phyloP scores from a whole-genome alignment of 2,888 invertebrate genomes.

The Fragum fragum region DNA sequence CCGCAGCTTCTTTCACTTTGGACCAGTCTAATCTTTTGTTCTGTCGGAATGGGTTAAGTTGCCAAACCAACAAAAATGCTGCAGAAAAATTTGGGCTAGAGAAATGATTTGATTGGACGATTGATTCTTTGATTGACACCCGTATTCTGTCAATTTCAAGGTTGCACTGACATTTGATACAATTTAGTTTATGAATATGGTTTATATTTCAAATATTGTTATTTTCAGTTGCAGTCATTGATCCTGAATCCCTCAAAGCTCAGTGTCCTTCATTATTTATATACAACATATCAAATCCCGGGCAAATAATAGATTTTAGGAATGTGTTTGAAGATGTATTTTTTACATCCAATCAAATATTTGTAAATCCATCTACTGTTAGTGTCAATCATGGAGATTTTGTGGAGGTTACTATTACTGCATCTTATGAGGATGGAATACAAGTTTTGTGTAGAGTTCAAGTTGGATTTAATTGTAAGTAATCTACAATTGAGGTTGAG shows the following conservation, averaged over 20 bases:
- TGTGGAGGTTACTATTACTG: neutral
- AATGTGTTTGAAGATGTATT: neutral
- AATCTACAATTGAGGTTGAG: too few relatives aligned
- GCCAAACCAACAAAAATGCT: too few relatives aligned
- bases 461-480: slow-evolving; percentile 1
- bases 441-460: slow-evolving; percentile 4
- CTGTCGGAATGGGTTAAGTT: too few relatives aligned
- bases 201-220: too few relatives aligned
- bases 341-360: neutral
- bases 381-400: neutral
- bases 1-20: too few relatives aligned
- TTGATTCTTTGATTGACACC: too few relatives aligned
- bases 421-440: neutral
- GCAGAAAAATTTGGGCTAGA: too few relatives aligned
- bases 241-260: neutral
- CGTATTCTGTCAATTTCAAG: too few relatives aligned
- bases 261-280: neutral
- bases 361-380: neutral
- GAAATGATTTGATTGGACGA: too few relatives aligned
- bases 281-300: neutral
- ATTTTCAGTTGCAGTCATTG: neutral
- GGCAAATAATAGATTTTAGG: neutral
- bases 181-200: too few relatives aligned
- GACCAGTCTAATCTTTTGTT: too few relatives aligned
- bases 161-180: too few relatives aligned